Percentiles rank a stretch among this genome's conserved stretches.
Conservation (phyloP, 2,888 invertebrate genomes). For the Conus canariensis region DNA sequence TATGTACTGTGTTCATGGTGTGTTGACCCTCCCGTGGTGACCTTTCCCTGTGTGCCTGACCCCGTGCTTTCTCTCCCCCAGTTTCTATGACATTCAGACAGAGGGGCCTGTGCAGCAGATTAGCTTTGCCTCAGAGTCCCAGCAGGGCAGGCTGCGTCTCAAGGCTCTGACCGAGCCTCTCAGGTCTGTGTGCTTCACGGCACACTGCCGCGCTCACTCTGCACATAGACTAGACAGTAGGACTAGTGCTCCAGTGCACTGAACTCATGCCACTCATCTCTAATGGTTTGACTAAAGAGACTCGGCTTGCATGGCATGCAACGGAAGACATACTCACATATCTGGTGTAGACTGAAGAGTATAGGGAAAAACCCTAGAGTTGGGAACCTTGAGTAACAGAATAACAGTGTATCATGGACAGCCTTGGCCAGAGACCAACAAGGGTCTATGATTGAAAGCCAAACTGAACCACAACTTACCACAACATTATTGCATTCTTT, state of each 20-base stretch:
- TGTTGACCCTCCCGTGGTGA: background rate
- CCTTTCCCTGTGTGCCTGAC: constrained; percentile 16
- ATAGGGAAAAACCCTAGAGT: too few relatives aligned
- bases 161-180: constrained; percentile 62
- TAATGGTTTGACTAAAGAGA: background rate
- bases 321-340: too few relatives aligned
- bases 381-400: too few relatives aligned
- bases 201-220: background rate
- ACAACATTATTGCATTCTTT: too few relatives aligned
- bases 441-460: too few relatives aligned
- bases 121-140: constrained; percentile 69
- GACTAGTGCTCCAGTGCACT: background rate
- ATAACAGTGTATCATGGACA: too few relatives aligned
- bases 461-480: too few relatives aligned
- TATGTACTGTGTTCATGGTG: background rate
- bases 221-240: background rate
- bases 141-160: constrained; percentile 65
- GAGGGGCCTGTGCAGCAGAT: constrained; percentile 74
- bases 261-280: background rate
- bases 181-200: constrained; percentile 22
- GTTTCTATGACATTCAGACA: constrained; percentile 67
- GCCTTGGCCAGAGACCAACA: too few relatives aligned
- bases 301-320: too few relatives aligned
- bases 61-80: constrained; percentile 23
- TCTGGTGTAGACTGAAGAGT: too few relatives aligned